Evolutionary conservation across 2,113 vertebrate species (phyloP).

Genomic region (Larimichthys polyactis): DNA sequence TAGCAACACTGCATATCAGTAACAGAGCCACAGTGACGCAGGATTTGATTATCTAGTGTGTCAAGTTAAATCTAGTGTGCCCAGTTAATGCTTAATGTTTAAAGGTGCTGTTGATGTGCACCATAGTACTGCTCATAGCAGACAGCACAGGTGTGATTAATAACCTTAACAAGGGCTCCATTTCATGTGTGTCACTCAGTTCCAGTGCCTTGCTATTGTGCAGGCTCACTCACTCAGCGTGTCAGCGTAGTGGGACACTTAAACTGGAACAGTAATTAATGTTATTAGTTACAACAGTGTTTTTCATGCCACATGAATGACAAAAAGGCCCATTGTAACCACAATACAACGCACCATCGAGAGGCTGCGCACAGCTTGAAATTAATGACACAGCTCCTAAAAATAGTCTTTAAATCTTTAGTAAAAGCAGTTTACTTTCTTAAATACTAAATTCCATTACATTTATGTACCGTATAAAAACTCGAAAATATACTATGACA

Average conservation of each 20-base stretch:
- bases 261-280: constrained; percentile 16
- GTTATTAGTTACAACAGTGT: constrained; percentile 27
- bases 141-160: background rate
- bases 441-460: background rate
- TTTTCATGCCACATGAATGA: background rate
- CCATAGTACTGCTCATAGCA: background rate
- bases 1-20: background rate
- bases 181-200: background rate
- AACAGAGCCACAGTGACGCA: background rate
- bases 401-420: background rate
- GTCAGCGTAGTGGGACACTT: background rate
- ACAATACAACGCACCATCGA: background rate
- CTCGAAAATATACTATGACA: background rate
- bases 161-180: background rate
- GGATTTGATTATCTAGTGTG: background rate
- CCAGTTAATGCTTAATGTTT: background rate
- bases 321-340: background rate
- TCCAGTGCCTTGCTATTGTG: background rate
- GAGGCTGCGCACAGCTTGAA: background rate
- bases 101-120: background rate
- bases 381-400: background rate
- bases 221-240: background rate
- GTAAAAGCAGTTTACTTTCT: background rate
- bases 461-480: background rate
- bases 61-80: background rate